Evolutionary conservation across 2,797 vertebrate species (phyloP).

Genomic region (Fringilla coelebs): DNA sequence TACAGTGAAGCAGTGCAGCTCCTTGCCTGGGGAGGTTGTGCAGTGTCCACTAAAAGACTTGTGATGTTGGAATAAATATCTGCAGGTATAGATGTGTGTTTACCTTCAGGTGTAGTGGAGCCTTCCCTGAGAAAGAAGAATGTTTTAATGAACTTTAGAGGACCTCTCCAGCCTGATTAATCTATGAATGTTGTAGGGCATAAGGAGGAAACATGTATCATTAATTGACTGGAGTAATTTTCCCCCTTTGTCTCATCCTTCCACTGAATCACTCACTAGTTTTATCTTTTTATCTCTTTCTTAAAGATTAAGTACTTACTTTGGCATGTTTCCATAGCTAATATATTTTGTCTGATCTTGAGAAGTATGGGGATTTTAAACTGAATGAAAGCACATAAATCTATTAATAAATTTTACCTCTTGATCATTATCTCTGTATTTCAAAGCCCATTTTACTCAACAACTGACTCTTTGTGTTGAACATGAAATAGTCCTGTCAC

Average conservation of each 20-base stretch:
- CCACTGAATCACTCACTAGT: neutral
- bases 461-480: neutral
- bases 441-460: constrained; percentile 22
- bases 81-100: neutral
- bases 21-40: neutral
- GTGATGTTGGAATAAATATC: neutral
- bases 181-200: neutral
- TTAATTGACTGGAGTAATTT: neutral
- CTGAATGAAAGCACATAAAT: constrained; percentile 26
- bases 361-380: constrained; percentile 4
- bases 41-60: neutral
- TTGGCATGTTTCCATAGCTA: constrained; percentile 26
- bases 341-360: constrained; percentile 53
- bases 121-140: neutral
- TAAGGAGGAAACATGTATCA: neutral
- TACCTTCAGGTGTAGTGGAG: neutral
- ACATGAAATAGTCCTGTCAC: neutral
- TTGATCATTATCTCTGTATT: constrained; percentile 20
- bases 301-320: constrained; percentile 17
- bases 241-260: neutral
- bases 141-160: neutral
- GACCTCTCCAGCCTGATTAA: neutral
- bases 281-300: constrained; percentile 39
- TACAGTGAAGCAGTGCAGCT: neutral
- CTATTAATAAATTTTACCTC: constrained; percentile 20